Base-by-base conservation (phyloP, 2,888 invertebrate genomes). In the Drosophila atroscutellata region DNA sequence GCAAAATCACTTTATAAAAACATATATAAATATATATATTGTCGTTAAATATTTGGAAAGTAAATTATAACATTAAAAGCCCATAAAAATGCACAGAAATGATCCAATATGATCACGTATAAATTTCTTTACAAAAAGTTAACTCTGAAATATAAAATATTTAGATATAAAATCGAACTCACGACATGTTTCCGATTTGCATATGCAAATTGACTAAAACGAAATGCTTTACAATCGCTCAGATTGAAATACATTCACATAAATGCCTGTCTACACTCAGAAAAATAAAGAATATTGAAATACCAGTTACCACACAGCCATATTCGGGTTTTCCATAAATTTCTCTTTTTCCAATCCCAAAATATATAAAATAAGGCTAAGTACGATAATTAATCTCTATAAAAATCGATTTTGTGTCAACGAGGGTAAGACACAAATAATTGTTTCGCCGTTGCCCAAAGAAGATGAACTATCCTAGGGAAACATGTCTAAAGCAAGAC, bases 41-140 rank as follows among this genome's bases (percentile, higher is more conserved):
- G 63, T 67, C 72, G 56, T 86, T 77, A 86, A 87, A 85, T 74
- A 80, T 85, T 88, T 86, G 75, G 66, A 87, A 76, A 89, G 88
- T 72, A 83, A 88, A 88, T 89, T 84, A 87, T 82, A 87, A 82
- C 85, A 84, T 87, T 85, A 78, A 85, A 68, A 72, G 54, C 57
- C 64, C 68, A 83, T 75, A 71, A 70, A 81, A 80, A 80, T 60
- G 50, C 59, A 57, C 58, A 70, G 56, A 75, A 76, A 47, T 57
- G 47, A 45, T 57, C 59, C 1, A 60, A 52, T 24, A 52, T 62
- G 24, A 54, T 61, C 32, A 24, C 3, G n/a, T 39, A 39, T 47
- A 67, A 77, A 73, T 71, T 56, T 54, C 39, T 37, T n/a, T 52
- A 47, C 39, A 68, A 56, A 58, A 49, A 57, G 50, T 36, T 57